Conservation (phyloP, 2,797 vertebrate species). For the Clarias fuscus region DNA sequence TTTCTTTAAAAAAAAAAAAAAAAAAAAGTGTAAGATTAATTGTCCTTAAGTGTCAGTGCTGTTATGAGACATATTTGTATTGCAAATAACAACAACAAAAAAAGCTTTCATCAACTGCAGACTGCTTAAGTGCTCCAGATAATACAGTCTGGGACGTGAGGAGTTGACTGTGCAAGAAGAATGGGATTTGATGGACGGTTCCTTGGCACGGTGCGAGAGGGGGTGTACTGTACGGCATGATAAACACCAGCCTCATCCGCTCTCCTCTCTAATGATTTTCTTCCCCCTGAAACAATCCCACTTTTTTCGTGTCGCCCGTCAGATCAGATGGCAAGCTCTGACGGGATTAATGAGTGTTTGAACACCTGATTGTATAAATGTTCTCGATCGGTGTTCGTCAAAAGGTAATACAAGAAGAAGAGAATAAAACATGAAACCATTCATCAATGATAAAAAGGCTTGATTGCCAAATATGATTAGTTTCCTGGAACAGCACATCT, state of each 20-base stretch:
- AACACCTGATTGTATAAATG: constrained; percentile 1
- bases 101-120: background rate
- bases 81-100: background rate
- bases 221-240: background rate
- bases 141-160: background rate
- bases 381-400: background rate
- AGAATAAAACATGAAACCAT: background rate
- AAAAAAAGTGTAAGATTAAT: background rate
- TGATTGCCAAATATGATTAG: background rate
- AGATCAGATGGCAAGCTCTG: constrained; percentile 1
- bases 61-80: background rate
- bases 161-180: background rate
- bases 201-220: background rate
- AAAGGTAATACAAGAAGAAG: background rate
- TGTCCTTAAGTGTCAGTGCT: background rate
- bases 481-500: background rate
- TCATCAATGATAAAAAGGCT: too few relatives aligned
- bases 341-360: constrained; percentile 5
- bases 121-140: background rate
- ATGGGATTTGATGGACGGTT: constrained; percentile 2
- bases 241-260: background rate
- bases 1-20: background rate
- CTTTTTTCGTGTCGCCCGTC: background rate
- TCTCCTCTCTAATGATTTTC: constrained; percentile 4
- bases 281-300: background rate